Evolutionary conservation across 2,888 invertebrate genomes (phyloP), one percentile per base, ranked within the genome.

Genomic region (Drosophila atroscutellata): DNA sequence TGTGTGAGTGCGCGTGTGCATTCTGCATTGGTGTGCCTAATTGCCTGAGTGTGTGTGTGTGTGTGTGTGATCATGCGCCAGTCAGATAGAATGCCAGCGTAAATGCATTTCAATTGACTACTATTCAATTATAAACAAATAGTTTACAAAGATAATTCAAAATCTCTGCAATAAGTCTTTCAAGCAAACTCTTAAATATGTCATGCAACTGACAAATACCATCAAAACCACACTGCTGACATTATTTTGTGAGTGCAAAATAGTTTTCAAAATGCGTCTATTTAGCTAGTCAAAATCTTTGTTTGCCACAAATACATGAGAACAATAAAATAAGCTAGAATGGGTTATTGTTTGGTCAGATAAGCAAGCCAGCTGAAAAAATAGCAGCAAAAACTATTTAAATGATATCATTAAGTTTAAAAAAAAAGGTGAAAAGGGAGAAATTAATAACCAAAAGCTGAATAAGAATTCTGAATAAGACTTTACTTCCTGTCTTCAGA

Each of bases 1-100:
- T n/a, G 83, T 83, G 61, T 85, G 59, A 77, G 88, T 89, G 72
- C 88, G 83, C 78, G 80, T 89, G 89, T 85, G 84, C 81, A 75
- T 68, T 75, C 30, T 64, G 63, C 73, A 58, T 37, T 68, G 28
- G 72, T 80, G 57, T 72, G 58, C 45, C 28, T 11, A 26, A 49
- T 18, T 62, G 54, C 57, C 13, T 61, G 11, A 39, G 30, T 56
- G 39, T 47, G 36, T 15, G 32, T 73, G 58, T 60, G 36, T 55
- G 57, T 68, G 62, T 78, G 61, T 72, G 66, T 60, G 89, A 86
- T 89, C 88, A 89, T 87, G 85, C 88, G 75, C 77, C 62, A 72
- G 63, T 34, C 75, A 77, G 60, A 58, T 61, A 67, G 65, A 80
- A 72, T 49, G 60, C 77, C 65, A 66, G 70, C 39, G 79, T 57